Base-by-base conservation (phyloP, 2,888 invertebrate genomes). In the Monopis laevigella region DNA sequence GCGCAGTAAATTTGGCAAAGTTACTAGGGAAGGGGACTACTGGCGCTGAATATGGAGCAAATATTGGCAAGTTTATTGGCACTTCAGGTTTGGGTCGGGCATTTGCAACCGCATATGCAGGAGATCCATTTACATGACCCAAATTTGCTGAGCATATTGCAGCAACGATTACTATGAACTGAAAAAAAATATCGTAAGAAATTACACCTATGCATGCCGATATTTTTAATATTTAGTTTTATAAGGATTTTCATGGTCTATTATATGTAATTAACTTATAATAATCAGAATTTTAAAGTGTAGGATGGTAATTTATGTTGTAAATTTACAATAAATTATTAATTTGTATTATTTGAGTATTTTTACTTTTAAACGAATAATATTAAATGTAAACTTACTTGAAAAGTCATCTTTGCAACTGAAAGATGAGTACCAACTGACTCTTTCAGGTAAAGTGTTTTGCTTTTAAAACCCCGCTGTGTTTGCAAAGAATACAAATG, bases 401-500 rank as follows among this genome's bases (percentile, higher is more conserved):
- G 65, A 46, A 61, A 57, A 62, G 66, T 73, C 78, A 78, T 80
- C 67, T 67, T 73, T 65, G 60, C 63, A 55, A 64, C 55, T 60
- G 69, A 66, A 67, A 59, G 59, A 53, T 69, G 64, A 65, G 59
- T 59, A 58, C 65, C 62, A 59, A 75, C 74, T 78, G 70, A 65
- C 65, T 62, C 59, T 73, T 72, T 65, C 59, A 54, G 59, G 59
- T 17, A n/a, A 64, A 62, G 58, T 58, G 54, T 46, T 58, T 52
- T 62, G 50, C 58, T 67, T 77, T 80, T 68, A 78, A 78, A 71
- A 65, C 65, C 65, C 50, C 52, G 54, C 62, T 65, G 71, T 69
- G 67, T 70, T 68, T 61, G 58, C 56, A 50, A 10, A 13, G 35
- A 42, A 40, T 40, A 11, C 18, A 34, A 21, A 14, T 40, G 49